Evolutionary conservation across 2,797 vertebrate genomes (phyloP), one percentile per base, ranked within the genome.

Genomic region (Aphelocoma californica): DNA sequence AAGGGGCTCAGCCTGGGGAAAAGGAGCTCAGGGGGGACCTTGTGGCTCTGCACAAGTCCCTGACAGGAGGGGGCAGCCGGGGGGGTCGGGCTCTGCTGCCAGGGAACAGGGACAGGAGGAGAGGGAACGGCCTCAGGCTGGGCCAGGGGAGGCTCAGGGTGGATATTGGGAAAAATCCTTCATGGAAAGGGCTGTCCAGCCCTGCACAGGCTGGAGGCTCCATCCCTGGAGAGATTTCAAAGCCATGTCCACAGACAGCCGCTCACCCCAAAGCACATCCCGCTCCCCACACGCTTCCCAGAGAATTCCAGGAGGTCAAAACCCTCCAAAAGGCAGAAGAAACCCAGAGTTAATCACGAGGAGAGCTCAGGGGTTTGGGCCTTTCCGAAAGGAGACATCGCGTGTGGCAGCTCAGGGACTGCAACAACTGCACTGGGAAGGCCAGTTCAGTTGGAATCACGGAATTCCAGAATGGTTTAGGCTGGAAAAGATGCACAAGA

Each of bases 241-340:
- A 47, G 25, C 32, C 6, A 9, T 56, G 54, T 9, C n/a, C 56
- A 81, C 48, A 15, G 48, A 56, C 14, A 24, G 18, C 3, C 40
- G 38, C 58, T 19, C 7, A 5, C 28, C 34, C 18, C 2, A 11
- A 47, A 54, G 40, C 23, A 15, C 36, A 40, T 44, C 78, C 58
- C 2, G 2, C 25, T 31, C 53, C 42, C 26, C 48, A 12, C 53
- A 36, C 2, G 0, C 3, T n/a, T 14, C 40, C 47, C 47, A 9
- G 6, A 34, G 32, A 44, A 57, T 28, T 53, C 84, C 48, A n/a
- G 3, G 5, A 12, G 21, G 6, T 40, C 23, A 9, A 50, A 62
- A 4, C 19, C 61, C 36, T 14, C 61, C 51, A 3, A 6, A 34
- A 29, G 44, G 56, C 61, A 25, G 71, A 16, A 16, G 21, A 23